Evolutionary conservation across 1,140 invertebrate genomes (phyloP), one percentile per base, ranked within the genome.

Genomic region (Forficula auricularia): DNA sequence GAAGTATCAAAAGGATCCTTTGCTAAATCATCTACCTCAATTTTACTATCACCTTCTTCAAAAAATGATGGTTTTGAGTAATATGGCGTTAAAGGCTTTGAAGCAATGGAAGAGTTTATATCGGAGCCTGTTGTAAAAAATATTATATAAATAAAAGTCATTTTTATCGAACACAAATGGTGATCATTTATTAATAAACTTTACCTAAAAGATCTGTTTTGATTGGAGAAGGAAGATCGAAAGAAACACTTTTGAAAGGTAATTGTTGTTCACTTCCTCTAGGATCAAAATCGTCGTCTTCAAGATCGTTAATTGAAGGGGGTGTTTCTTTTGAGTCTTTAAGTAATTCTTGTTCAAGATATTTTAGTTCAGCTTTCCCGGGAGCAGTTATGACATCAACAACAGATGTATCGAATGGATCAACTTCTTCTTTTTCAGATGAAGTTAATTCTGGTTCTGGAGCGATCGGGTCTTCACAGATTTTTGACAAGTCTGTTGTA

Each of bases 371-470:
- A 9, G 77, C 70, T 61, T 75, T 75, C 42, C 80, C 77, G 1
- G 81, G 80, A 45, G 75, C 71, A 34, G 72, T 68, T 14, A 76
- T 62, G 19, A 72, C 70, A 52, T 79, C 71, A 7, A 84, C 68
- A 10, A 73, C 70, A 0, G 82, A 84, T 3, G 84, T 88, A 53
- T 88, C 82, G 50, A 88, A 88, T 0, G 83, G 84, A 67, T 89
- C 85, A 13, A 75, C 72, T 52, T 82, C 77, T 35, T 65, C 70
- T 12, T 69, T 58, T 35, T 67, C 63, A 47, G 66, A 60, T 35
- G 67, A 63, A 16, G 65, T 56, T 47, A 70, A 66, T 14, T 68
- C 49, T 12, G 57, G 45, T 22, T 55, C 45, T 1, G 80, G 82
- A 42, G 70, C 64, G 35, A 83, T 71, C 1, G 79, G 79, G 32